Base-by-base conservation (phyloP, 1,140 invertebrate genomes). In the Aphelinus atriplicis region DNA sequence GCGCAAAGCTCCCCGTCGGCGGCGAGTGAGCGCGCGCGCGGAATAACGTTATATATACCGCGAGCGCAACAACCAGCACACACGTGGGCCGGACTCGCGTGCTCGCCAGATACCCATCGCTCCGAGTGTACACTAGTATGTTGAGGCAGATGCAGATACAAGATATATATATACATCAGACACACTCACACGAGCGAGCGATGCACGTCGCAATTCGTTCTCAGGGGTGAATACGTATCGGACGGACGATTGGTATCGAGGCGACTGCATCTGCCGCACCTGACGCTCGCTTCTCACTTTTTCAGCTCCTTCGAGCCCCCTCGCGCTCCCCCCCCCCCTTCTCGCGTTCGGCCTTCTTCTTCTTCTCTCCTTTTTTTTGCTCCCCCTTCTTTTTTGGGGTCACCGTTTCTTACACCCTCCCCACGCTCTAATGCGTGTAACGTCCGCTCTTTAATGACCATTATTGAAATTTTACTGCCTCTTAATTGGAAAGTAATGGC, bases 381-480 rank as follows among this genome's bases (percentile, higher is more conserved):
- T 51, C 60, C 42, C 50, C 64, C 60, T 55, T 58, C 61, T 74
- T 55, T 75, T 56, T 76, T 58, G 53, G 51, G 74, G 6, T 47
- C 58, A 56, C 53, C 46, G 53, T 58, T 69, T 75, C 26, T 26
- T 53, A 53, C 71, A 84, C 81, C 82, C 81, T 80, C 81, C 78
- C 75, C 70, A 67, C 79, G 43, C 55, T 7, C 78, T 78, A 73
- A 67, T 69, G 73, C 77, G 78, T 78, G 79, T 84, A 87, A 87
- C 85, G 84, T 88, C 82, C 85, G 84, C 79, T 87, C 80, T 81
- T 85, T 87, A 87, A 87, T 84, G 85, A 86, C 82, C 85, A 85
- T 87, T 87, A 88, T 88, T 88, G 86, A 87, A 88, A 87, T 88
- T 87, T 87, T 88, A 87, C 80, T 84, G 81, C 81, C 77, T 84